phyloP scores from a whole-genome alignment of 2,888 invertebrate species.

The Agonopterix heracliana region DNA sequence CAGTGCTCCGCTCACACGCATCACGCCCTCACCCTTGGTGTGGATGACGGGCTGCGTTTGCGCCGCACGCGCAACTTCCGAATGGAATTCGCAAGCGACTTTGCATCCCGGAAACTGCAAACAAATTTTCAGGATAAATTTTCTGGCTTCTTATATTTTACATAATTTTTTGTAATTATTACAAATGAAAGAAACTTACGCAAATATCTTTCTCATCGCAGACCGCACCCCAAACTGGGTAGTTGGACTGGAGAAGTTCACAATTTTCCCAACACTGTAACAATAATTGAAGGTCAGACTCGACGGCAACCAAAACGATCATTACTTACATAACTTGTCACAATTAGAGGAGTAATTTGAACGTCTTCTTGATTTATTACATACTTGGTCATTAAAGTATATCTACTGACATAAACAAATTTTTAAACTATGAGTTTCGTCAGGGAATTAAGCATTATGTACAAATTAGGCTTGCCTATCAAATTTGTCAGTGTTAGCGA shows the following conservation, averaged over 20 bases:
- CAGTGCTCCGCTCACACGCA: conserved; percentile 77
- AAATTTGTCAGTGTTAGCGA: conserved; percentile 41
- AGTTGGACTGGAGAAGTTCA: conserved; percentile 83
- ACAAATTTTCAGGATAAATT: conserved; percentile 16
- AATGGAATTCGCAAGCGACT: conserved; percentile 82
- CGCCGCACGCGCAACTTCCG: conserved; percentile 77
- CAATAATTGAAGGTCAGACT: conserved; percentile 41
- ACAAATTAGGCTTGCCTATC: conserved; percentile 30
- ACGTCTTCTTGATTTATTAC: conserved; percentile 36
- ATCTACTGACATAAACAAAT: conserved; percentile 37
- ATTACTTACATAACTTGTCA: conserved; percentile 21
- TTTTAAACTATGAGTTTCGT: conserved; percentile 29
- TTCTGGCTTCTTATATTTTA: too few species aligned
- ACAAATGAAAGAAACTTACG: conserved; percentile 73
- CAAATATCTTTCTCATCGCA: conserved; percentile 83
- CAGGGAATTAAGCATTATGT: conserved; percentile 22
- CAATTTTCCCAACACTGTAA: conserved; percentile 87
- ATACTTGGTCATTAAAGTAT: conserved; percentile 34
- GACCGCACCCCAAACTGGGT: conserved; percentile 83
- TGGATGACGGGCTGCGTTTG: conserved; percentile 83
- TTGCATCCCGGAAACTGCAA: conserved; percentile 83
- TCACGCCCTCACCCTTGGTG: conserved; percentile 81
- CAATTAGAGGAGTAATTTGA: conserved; percentile 38
- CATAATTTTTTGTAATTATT: too few species aligned
- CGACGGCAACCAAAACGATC: conserved; percentile 5